These are phyloP conservation scores for Mungos mungo DNA, from an alignment of 2,113 vertebrate species.

Conservation along the genomic window DNA sequence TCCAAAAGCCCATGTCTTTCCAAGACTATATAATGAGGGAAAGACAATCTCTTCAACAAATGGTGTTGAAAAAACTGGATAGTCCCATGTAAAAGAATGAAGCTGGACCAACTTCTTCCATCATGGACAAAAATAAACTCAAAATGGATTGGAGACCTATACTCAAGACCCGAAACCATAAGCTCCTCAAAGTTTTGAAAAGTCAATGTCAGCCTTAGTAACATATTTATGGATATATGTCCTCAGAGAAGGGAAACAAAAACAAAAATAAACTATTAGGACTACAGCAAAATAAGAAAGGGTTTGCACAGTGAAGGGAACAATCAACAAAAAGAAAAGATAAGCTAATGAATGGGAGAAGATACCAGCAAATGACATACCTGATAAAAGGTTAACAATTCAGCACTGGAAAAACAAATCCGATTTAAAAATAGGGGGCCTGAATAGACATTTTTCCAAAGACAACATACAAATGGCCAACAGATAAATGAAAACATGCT, in stretches of 20 bases:
- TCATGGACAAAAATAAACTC: not conserved
- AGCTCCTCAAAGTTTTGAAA: not conserved
- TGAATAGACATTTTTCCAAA: not conserved
- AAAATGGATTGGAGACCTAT: not conserved
- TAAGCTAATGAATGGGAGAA: not conserved
- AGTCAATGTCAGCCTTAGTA: not conserved
- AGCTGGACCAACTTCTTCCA: not conserved
- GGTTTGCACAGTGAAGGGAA: not conserved
- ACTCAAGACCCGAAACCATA: not conserved
- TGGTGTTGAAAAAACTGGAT: not conserved
- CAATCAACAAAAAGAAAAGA: not conserved
- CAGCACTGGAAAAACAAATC: not conserved
- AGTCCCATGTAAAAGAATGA: not conserved
- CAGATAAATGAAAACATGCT: not conserved
- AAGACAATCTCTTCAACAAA: not conserved
- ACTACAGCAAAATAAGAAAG: not conserved
- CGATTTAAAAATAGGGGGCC: not conserved
- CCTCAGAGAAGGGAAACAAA: not conserved
- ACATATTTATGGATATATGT: not conserved
- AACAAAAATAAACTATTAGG: not conserved
- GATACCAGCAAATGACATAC: not conserved
- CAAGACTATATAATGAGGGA: not conserved
- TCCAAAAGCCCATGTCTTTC: not conserved
- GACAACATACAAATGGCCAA: not conserved
- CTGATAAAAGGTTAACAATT: not conserved